These are phyloP conservation scores for Temnothorax ravouxi DNA, from an alignment of 2,888 invertebrate genomes.

Conservation along the genomic window DNA sequence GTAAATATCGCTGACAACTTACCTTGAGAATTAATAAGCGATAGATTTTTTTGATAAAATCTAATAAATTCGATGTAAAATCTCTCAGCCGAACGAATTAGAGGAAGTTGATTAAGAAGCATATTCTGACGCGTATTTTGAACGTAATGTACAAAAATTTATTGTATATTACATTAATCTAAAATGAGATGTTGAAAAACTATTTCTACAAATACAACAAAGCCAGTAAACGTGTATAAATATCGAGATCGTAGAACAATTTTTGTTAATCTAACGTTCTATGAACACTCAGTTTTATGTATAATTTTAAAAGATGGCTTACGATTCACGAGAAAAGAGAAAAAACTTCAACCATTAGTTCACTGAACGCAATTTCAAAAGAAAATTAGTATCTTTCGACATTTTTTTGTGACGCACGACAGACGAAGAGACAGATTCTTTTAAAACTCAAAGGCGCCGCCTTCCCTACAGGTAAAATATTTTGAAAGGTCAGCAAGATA, in stretches of 20 bases:
- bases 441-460: slow-evolving; percentile 46
- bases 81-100: background rate
- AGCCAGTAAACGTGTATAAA: background rate
- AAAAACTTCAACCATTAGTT: background rate
- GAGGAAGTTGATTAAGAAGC: background rate
- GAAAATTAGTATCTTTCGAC: slow-evolving; percentile 39
- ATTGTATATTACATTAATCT: background rate
- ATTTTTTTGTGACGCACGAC: slow-evolving; percentile 50
- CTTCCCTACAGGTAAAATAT: slow-evolving; percentile 55
- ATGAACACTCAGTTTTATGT: background rate
- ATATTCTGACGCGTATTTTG: background rate
- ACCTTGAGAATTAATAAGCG: background rate
- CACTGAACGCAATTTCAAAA: background rate
- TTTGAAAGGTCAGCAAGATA: slow-evolving; percentile 45
- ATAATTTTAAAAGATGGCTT: background rate
- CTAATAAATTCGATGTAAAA: background rate
- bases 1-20: background rate
- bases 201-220: background rate
- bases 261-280: background rate
- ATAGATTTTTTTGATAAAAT: background rate
- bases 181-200: background rate
- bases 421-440: slow-evolving; percentile 43
- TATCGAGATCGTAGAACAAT: background rate
- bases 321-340: background rate
- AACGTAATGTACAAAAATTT: background rate